These are phyloP conservation scores for Cephus rjabovi DNA, from an alignment of 2,888 invertebrate genomes.

Conservation along the genomic window DNA sequence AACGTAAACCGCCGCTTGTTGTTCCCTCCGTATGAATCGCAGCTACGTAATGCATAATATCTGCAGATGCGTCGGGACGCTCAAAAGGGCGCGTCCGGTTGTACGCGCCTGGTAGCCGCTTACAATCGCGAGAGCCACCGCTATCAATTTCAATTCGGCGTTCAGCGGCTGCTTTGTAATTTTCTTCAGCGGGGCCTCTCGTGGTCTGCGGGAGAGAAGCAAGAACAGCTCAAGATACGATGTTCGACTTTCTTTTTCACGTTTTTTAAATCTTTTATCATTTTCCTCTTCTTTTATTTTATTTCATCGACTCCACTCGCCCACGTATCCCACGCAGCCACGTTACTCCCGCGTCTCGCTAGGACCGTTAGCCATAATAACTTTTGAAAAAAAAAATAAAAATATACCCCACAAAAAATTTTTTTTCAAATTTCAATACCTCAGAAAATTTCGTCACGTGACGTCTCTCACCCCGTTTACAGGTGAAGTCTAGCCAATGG, in stretches of 20 bases:
- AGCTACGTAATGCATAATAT: slow-evolving; percentile 15
- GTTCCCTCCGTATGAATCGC: slow-evolving; percentile 11
- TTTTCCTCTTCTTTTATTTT: slow-evolving; percentile 2
- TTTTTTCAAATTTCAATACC: no score
- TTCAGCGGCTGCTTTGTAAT: slow-evolving; percentile 37
- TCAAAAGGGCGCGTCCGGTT: slow-evolving; percentile 25
- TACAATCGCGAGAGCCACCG: slow-evolving; percentile 21
- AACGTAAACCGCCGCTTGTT: not conserved
- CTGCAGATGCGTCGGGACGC: slow-evolving; percentile 9
- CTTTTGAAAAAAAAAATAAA: no score
- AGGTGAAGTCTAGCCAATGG: not conserved
- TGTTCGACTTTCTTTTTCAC: slow-evolving; percentile 12
- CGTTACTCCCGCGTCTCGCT: not conserved
- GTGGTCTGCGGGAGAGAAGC: slow-evolving; percentile 28
- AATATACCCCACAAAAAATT: no score
- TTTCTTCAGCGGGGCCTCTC: slow-evolving; percentile 19
- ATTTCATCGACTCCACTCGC: not conserved
- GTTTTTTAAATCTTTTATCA: slow-evolving; percentile 1
- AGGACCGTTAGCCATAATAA: not conserved
- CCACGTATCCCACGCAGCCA: not conserved
- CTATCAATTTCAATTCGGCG: slow-evolving; percentile 49
- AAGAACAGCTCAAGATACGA: slow-evolving; percentile 31
- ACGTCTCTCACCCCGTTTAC: no score
- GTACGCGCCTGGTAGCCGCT: slow-evolving; percentile 33
- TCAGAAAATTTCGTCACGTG: no score